phyloP scores from a whole-genome alignment of 2,797 vertebrate species.

The Diceros bicornis region DNA sequence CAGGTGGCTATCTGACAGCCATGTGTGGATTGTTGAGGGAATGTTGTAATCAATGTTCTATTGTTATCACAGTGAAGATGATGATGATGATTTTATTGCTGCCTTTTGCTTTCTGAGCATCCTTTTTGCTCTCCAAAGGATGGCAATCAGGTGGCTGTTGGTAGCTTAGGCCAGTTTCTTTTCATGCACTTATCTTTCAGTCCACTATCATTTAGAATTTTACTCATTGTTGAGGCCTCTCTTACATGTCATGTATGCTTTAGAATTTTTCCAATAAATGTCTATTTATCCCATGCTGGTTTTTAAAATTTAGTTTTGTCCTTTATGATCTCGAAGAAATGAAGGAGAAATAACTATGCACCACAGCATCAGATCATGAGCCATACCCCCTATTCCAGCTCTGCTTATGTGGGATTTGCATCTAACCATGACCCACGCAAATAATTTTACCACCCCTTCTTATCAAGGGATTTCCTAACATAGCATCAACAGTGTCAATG shows the following conservation, averaged over 20 bases:
- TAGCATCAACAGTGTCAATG: not conserved
- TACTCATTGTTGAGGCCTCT: not conserved
- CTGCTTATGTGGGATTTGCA: not conserved
- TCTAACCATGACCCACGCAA: not conserved
- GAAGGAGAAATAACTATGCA: not conserved
- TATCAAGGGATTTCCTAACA: not conserved
- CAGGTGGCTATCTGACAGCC: not conserved
- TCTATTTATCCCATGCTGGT: not conserved
- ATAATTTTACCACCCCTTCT: not conserved
- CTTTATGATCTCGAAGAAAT: not conserved
- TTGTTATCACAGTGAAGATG: not conserved
- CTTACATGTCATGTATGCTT: not conserved
- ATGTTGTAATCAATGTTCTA: not conserved
- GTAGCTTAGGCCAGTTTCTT: not conserved
- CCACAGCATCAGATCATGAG: not conserved
- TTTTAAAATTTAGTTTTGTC: not conserved
- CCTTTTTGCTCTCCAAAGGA: not conserved
- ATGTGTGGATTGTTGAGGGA: not conserved
- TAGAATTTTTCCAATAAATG: not conserved
- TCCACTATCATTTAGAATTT: not conserved
- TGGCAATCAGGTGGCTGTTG: not conserved
- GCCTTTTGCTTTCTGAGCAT: not conserved
- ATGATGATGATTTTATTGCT: not conserved
- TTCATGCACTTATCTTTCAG: not conserved
- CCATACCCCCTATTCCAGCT: too few relatives aligned